Percentiles rank a stretch among this genome's conserved stretches.
Evolutionary conservation across 2,113 vertebrate species (phyloP).

Genomic region (Notarius quadriscutis): DNA sequence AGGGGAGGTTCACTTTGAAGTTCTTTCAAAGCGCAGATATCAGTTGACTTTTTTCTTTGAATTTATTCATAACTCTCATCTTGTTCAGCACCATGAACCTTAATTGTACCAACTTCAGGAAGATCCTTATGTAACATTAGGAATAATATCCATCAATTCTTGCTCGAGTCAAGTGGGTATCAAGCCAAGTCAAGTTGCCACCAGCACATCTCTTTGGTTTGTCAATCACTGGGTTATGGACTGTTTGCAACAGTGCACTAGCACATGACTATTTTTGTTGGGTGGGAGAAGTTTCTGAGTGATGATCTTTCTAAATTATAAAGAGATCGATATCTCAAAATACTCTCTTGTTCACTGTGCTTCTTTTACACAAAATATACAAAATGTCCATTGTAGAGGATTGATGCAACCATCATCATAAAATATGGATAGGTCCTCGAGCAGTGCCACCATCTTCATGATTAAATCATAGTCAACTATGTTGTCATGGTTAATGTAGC

Average conservation of each 20-base stretch:
- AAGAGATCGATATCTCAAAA: background rate
- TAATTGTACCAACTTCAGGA: background rate
- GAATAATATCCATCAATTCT: background rate
- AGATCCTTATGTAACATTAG: background rate
- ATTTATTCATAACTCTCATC: background rate
- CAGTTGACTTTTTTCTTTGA: background rate
- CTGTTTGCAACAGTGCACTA: background rate
- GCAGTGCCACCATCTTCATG: background rate
- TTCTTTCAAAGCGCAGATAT: background rate
- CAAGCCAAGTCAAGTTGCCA: background rate
- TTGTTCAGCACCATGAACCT: background rate
- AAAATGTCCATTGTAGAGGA: background rate
- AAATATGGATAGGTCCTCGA: background rate
- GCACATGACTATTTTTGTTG: background rate
- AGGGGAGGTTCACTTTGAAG: background rate
- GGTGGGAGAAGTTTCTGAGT: background rate
- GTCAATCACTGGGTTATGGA: background rate
- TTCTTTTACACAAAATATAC: background rate
- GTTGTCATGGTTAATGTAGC: constrained; percentile 3
- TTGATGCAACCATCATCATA: background rate
- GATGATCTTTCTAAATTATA: background rate
- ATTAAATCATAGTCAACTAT: background rate
- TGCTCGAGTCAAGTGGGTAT: background rate
- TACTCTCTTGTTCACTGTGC: background rate
- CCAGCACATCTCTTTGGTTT: background rate